Conservation (phyloP, 2,113 vertebrate genomes). For the Seriola dumerili region DNA sequence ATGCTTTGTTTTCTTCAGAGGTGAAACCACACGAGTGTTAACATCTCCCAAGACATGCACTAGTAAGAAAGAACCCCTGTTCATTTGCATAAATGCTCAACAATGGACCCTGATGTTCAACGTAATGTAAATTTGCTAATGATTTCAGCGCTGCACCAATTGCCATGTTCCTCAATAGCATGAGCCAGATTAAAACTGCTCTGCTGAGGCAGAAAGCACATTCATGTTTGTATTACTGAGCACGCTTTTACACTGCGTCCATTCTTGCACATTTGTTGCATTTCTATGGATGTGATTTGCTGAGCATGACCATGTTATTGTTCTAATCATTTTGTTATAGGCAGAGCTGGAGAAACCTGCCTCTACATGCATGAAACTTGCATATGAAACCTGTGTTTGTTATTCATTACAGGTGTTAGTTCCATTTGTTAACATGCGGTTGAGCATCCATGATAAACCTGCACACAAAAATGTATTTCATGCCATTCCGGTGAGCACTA, state of each 20-base stretch:
- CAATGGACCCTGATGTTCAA: conserved; percentile 62
- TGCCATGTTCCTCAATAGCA: conserved; percentile 34
- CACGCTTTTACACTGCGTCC: background rate
- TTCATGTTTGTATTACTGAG: conserved; percentile 28
- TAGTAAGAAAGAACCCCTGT: conserved; percentile 65
- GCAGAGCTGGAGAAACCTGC: background rate
- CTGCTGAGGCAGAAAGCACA: conserved; percentile 44
- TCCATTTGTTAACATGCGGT: conserved; percentile 41
- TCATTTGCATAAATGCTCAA: conserved; percentile 79
- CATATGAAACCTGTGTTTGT: background rate
- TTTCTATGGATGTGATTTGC: background rate
- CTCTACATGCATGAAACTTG: conserved; percentile 28
- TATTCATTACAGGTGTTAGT: conserved; percentile 12
- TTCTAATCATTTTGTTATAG: conserved; percentile 21
- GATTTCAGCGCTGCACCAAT: conserved; percentile 30
- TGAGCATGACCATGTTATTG: conserved; percentile 5
- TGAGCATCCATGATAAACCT: conserved; percentile 56
- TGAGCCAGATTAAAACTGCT: conserved; percentile 43
- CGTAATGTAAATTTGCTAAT: conserved; percentile 62
- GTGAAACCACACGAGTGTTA: conserved; percentile 62
- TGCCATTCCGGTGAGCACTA: conserved; percentile 46
- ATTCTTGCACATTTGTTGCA: conserved; percentile 17
- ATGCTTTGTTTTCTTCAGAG: conserved; percentile 68
- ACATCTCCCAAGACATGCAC: conserved; percentile 79
- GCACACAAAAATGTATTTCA: conserved; percentile 60